These are phyloP conservation scores for Polyommatus iphigenia DNA, from an alignment of 2,888 invertebrate genomes.

Conservation along the genomic window DNA sequence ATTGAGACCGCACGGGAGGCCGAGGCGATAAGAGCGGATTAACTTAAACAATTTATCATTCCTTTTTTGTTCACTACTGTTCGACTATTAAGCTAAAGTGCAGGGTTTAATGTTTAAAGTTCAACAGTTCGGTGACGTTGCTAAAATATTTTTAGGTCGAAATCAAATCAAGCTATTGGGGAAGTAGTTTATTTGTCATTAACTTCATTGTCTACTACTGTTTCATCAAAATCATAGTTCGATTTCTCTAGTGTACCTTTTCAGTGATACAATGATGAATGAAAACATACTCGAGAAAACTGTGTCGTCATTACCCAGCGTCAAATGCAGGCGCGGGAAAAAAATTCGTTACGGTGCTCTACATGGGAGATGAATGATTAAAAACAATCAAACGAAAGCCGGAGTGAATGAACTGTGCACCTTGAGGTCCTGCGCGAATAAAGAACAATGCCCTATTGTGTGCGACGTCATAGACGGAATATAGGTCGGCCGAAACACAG, in stretches of 20 bases:
- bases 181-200: too few species aligned
- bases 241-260: too few species aligned
- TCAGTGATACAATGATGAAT: background rate
- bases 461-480: conserved; percentile 74
- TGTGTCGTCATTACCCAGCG: background rate
- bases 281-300: background rate
- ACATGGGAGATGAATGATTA: conserved; percentile 56
- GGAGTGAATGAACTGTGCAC: conserved; percentile 74
- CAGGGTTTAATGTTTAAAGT: background rate
- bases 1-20: conserved; percentile 77
- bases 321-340: conserved; percentile 1
- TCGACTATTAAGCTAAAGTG: conserved; percentile 45
- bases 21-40: conserved; percentile 74
- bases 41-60: conserved; percentile 78
- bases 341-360: conserved; percentile 3
- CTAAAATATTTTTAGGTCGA: background rate
- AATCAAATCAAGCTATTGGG: background rate
- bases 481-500: conserved; percentile 79
- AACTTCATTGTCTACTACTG: too few species aligned
- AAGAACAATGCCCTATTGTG: conserved; percentile 79
- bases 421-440: conserved; percentile 77
- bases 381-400: conserved; percentile 69
- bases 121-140: conserved; percentile 37
- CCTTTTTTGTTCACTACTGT: conserved; percentile 73
- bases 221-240: too few species aligned